These are phyloP conservation scores for Pontoporia blainvillei DNA, from an alignment of 2,113 vertebrate genomes.

Conservation along the genomic window DNA sequence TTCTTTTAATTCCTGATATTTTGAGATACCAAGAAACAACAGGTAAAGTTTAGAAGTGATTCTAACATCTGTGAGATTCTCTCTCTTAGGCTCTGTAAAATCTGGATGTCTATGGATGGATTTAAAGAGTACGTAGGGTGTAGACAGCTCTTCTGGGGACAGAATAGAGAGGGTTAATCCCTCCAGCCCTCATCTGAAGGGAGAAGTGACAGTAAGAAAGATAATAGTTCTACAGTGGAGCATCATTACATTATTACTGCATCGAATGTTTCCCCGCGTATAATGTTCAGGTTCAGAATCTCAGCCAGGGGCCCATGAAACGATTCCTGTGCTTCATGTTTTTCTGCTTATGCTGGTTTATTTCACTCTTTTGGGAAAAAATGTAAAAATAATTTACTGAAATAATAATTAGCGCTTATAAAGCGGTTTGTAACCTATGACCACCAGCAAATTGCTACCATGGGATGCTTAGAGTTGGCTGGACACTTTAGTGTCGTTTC, in stretches of 20 bases:
- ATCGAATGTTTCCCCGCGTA: not conserved
- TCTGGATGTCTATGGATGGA: rapidly evolving
- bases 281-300: constrained; percentile 36
- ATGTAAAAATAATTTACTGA: constrained; percentile 55
- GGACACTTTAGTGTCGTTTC: rapidly evolving
- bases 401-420: not conserved
- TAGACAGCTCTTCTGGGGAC: rapidly evolving
- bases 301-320: constrained; percentile 53
- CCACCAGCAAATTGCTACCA: not conserved
- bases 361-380: constrained; percentile 49
- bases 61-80: rapidly evolving
- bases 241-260: not conserved
- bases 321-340: constrained; percentile 33
- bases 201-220: not conserved
- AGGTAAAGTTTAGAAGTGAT: not conserved
- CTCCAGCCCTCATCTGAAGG: not conserved
- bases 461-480: rapidly evolving
- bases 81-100: not conserved
- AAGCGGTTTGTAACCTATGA: not conserved
- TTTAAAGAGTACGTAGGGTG: not conserved
- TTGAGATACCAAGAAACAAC: not conserved
- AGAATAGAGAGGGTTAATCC: not conserved
- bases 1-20: not conserved
- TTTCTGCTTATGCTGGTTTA: constrained; percentile 69
- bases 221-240: not conserved